Conservation (phyloP, 2,113 vertebrate species). For the Seriola aureovittata region DNA sequence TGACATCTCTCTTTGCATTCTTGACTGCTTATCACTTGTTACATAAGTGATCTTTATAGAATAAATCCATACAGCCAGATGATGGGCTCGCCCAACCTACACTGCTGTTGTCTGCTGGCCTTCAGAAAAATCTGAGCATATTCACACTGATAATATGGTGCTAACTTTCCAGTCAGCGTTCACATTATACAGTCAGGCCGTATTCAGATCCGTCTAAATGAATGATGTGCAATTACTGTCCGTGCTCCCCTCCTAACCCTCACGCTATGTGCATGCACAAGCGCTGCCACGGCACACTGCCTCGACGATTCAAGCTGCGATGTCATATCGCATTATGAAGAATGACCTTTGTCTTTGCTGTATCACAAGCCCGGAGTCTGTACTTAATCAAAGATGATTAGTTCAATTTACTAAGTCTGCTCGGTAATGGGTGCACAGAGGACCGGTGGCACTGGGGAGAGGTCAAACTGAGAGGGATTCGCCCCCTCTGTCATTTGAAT, state of each 20-base stretch:
- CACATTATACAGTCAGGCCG: constrained; percentile 42
- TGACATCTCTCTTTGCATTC: background rate
- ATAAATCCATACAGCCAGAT: constrained; percentile 25
- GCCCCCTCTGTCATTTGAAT: constrained; percentile 35
- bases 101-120: background rate
- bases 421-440: constrained; percentile 66
- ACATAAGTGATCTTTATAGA: background rate
- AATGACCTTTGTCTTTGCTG: constrained; percentile 81
- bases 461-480: constrained; percentile 61
- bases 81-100: constrained; percentile 13
- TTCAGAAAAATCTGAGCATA: constrained; percentile 19
- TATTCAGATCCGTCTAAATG: constrained; percentile 56
- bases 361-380: constrained; percentile 70
- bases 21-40: background rate
- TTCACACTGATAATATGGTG: constrained; percentile 10
- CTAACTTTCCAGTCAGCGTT: constrained; percentile 47
- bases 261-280: background rate
- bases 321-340: constrained; percentile 77
- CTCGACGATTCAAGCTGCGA: constrained; percentile 34
- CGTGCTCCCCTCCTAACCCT: constrained; percentile 12
- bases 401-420: constrained; percentile 78
- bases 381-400: constrained; percentile 84
- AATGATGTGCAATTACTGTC: constrained; percentile 77
- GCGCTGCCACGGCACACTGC: constrained; percentile 23
- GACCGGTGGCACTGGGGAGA: constrained; percentile 52